Base-by-base conservation (phyloP, 2,113 vertebrate genomes). In the Struthidea cinerea region DNA sequence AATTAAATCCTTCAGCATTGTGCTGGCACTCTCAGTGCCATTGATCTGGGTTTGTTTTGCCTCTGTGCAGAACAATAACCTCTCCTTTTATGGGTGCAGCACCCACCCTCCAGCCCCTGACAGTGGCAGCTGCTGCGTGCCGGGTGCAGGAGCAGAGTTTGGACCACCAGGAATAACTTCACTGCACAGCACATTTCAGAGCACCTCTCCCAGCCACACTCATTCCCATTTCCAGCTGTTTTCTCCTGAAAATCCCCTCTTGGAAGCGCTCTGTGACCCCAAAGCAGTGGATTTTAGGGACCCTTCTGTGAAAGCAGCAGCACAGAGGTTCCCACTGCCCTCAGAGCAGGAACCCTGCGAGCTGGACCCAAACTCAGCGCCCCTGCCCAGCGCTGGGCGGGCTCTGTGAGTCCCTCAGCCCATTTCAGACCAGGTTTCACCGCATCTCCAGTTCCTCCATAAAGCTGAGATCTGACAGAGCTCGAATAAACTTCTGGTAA, bases 1-100 rank as follows among this genome's bases (percentile, higher is more conserved):
- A 90, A 96, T 93, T 46, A 87, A 95, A 94, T 71, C 92, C 90
- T 49, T 60, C 59, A 6, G 84, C 47, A 23, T 59, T 83, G 92
- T 81, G 88, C 80, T 84, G 79, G 85, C 84, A 68, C 80, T 57
- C 74, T 71, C 9, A 3, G 67, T 26, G 74, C 81, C 87, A 88
- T 57, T 80, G 95, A 94, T 85, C 87, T 20, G 78, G 59, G n/a
- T 53, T 90, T 47, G 82, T 14, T 85, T 30, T 46, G 80, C 77
- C 91, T 64, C 49, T n/a, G 52, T 0, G 3, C 32, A 63, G 78
- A 92, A 74, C 15, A 87, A 47, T 4, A 39, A 37, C 20, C 13
- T 18, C 33, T 61, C 20, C 5, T 81, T 37, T 26, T 3, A 4
- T 1, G 18, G 65, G 57, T 15, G 77, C 69, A 75, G 60, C 33